Conservation (phyloP, 2,797 vertebrate species). For the Steatocranus sp. region DNA sequence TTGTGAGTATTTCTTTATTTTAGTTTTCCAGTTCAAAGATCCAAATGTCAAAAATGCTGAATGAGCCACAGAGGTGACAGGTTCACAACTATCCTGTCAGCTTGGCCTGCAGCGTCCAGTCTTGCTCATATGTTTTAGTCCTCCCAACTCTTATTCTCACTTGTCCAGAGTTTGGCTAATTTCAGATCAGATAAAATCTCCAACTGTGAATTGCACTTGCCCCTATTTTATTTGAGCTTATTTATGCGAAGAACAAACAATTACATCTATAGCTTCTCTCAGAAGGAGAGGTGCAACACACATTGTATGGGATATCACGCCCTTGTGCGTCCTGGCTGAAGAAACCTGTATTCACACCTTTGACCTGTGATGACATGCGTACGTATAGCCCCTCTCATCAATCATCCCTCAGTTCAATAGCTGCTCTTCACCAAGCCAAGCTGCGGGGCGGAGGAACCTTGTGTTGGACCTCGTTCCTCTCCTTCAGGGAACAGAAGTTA, state of each 20-base stretch:
- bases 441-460: background rate
- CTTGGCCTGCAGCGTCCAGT: background rate
- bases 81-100: background rate
- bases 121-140: background rate
- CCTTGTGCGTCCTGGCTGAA: background rate
- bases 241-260: background rate
- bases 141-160: background rate
- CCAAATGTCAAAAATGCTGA: background rate
- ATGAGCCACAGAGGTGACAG: background rate
- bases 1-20: background rate
- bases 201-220: background rate
- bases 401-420: background rate
- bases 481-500: background rate
- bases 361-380: background rate
- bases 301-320: background rate
- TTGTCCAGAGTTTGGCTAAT: background rate
- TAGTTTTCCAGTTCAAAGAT: background rate
- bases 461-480: background rate
- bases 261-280: background rate
- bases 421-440: background rate
- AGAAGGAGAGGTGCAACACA: background rate
- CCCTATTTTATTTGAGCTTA: background rate
- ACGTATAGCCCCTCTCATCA: background rate
- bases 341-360: background rate
- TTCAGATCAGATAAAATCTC: background rate